Base-by-base conservation (phyloP, 2,797 vertebrate genomes). In the Vespertilio murinus region DNA sequence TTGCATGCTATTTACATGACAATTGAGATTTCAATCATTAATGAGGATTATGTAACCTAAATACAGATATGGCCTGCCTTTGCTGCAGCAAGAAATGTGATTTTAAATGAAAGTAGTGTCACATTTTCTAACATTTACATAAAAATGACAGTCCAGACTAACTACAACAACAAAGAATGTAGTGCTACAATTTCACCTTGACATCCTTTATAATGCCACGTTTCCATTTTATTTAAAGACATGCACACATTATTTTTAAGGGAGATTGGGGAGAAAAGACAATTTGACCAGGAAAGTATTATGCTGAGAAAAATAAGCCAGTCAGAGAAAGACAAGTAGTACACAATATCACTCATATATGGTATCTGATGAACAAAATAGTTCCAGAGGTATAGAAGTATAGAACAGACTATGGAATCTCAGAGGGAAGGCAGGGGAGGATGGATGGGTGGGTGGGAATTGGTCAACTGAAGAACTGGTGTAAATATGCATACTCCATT, bases 21-120 rank as follows among this genome's bases (percentile, higher is more conserved):
- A 84, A 69, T 40, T 25, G 83, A 91, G 38, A 93, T 67, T 67
- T 67, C 17, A 33, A 65, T 33, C 64, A 91, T 82, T 95, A 91
- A 83, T 20, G 49, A 47, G 80, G 52, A 71, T 52, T 93, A 33
- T 70, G 47, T 30, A 83, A 4, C 16, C 52, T 79, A 88, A 70
- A 74, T 81, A 93, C 86, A 47, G 52, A 59, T 35, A 40, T 70
- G 6, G 8, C 23, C 56, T 96, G 30, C 14, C 30, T 28, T 88
- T 73, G 38, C 12, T 84, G 16, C 10, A 80, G 25, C 13, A 85
- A 79, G 18, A 33, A 75, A 65, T 40, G 16, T 35, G 65, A 90
- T 81, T 61, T 96, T 33, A 77, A 92, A 30, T 45, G 13, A 90
- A 90, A 64, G 35, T 12, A 71, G 5, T 35, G 18, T 71, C 40